Percentiles rank a stretch among this genome's conserved stretches.
Evolutionary conservation across 2,888 invertebrate species (phyloP).

Genomic region (Malacosoma neustria): DNA sequence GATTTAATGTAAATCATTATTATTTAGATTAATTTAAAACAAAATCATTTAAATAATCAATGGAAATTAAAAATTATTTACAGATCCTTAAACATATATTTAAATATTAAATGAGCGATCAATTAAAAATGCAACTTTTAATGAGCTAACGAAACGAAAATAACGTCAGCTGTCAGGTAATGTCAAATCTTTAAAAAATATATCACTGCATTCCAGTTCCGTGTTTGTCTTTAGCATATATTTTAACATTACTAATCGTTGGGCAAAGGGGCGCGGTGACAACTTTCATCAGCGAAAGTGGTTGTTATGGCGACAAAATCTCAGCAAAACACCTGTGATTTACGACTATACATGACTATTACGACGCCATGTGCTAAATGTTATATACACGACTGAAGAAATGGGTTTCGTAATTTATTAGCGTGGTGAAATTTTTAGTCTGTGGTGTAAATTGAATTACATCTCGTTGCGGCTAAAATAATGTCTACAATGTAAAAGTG

Average conservation of each 20-base stretch:
- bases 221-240: neutral
- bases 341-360: neutral
- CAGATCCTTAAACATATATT: too few relatives aligned
- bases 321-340: neutral
- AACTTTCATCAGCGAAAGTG: neutral
- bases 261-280: neutral
- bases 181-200: neutral
- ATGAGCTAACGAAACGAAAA: too few relatives aligned
- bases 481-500: too few relatives aligned
- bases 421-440: neutral
- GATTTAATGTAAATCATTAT: too few relatives aligned
- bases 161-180: neutral
- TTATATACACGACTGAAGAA: neutral
- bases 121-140: too few relatives aligned
- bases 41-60: too few relatives aligned
- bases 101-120: too few relatives aligned
- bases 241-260: neutral
- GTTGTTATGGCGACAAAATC: neutral
- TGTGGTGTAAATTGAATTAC: neutral
- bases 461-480: neutral
- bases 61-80: too few relatives aligned
- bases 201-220: neutral
- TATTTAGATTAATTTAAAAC: too few relatives aligned
- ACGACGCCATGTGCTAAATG: neutral
- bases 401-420: neutral